Evolutionary conservation across 2,797 vertebrate genomes (phyloP).

Genomic region (Rhinogobio ventralis): DNA sequence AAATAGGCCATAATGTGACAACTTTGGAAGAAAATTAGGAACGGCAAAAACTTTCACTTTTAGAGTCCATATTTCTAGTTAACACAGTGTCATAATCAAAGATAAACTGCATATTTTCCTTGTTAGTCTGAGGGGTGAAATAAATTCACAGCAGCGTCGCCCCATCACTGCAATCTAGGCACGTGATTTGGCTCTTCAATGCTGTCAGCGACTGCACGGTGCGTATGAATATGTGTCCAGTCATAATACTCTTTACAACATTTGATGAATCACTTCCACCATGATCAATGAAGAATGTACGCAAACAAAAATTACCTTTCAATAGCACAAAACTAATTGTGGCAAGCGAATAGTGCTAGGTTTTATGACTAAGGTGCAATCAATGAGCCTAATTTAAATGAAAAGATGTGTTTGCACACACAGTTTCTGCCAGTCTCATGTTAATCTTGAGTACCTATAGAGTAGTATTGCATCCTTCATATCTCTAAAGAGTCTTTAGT

Average conservation of each 20-base stretch:
- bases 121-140: slow-evolving; percentile 15
- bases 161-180: not conserved
- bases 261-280: not conserved
- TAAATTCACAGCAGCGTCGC: not conserved
- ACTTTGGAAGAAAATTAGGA: slow-evolving; percentile 13
- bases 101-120: slow-evolving; percentile 9
- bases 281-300: not conserved
- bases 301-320: not conserved
- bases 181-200: not conserved
- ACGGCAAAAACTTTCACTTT: slow-evolving; percentile 4
- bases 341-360: not conserved
- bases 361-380: not conserved
- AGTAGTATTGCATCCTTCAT: no score
- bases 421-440: no score
- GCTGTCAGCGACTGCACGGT: not conserved
- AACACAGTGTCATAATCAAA: slow-evolving; percentile 9
- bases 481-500: no score
- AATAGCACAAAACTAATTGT: not conserved
- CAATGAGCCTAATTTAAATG: not conserved
- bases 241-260: not conserved
- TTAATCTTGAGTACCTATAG: no score
- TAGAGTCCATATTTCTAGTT: not conserved
- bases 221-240: not conserved
- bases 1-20: slow-evolving; percentile 41
- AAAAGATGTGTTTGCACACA: no score